Evolutionary conservation across 2,113 vertebrate genomes (phyloP).

Genomic region (Datnioides undecimradiatus): DNA sequence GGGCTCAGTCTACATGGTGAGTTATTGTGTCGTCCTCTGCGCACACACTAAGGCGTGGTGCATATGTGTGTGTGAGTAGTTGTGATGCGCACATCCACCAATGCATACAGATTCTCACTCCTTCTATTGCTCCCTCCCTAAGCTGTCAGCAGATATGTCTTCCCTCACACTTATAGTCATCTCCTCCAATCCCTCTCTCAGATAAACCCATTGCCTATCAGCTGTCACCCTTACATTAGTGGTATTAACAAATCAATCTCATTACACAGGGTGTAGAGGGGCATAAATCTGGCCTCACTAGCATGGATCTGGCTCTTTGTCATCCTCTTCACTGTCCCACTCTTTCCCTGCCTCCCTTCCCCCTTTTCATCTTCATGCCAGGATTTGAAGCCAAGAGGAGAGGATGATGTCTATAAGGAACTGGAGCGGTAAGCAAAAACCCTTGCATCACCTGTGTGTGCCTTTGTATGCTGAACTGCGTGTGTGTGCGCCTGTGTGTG

Average conservation of each 20-base stretch:
- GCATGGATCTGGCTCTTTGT: constrained; percentile 44
- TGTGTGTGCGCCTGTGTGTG: constrained; percentile 35
- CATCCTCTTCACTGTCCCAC: constrained; percentile 41
- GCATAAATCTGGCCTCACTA: constrained; percentile 67
- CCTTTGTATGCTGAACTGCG: constrained; percentile 28
- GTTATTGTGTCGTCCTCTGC: constrained; percentile 61
- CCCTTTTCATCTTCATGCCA: constrained; percentile 62
- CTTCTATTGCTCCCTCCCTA: constrained; percentile 34
- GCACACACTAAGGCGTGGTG: constrained; percentile 6
- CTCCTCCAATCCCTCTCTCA: constrained; percentile 49
- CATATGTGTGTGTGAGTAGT: constrained; percentile 31
- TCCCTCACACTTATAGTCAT: constrained; percentile 46
- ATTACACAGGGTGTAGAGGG: constrained; percentile 58
- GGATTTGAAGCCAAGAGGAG: constrained; percentile 84
- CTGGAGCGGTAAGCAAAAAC: constrained; percentile 80
- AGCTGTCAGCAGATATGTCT: constrained; percentile 68
- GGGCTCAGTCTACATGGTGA: constrained; percentile 86
- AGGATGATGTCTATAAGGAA: constrained; percentile 84
- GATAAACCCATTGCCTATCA: constrained; percentile 60
- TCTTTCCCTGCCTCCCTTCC: constrained; percentile 30
- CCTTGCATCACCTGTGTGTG: constrained; percentile 57
- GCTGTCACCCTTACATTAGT: constrained; percentile 73
- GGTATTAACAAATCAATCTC: constrained; percentile 80
- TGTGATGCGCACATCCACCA: constrained; percentile 36
- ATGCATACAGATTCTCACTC: constrained; percentile 40